A percentile compares a stretch with the other conserved stretches of the same genome.
Evolutionary conservation across 2,113 vertebrate species (phyloP).

Genomic region (Ailurus styani): DNA sequence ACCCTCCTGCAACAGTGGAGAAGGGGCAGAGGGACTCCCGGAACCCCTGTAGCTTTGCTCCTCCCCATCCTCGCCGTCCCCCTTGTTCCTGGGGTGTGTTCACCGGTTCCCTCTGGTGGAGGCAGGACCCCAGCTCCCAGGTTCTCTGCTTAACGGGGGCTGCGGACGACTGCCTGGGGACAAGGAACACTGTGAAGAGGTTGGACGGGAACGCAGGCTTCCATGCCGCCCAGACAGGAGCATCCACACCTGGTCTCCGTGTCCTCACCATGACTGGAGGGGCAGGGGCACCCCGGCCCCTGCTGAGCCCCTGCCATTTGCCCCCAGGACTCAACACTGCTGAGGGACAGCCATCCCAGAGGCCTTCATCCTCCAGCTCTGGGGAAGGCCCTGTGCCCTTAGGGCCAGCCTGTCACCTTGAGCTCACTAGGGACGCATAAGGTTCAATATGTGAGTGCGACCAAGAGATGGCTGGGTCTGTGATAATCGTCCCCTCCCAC

Average conservation of each 20-base stretch:
- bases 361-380: neutral
- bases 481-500: neutral
- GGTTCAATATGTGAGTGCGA: conserved; percentile 9
- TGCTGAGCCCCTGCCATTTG: neutral
- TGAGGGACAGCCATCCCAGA: neutral
- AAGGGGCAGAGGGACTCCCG: neutral
- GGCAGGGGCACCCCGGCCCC: rapidly evolving
- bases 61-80: neutral
- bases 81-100: neutral
- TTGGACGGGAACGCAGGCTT: neutral
- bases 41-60: neutral
- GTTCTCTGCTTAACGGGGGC: neutral
- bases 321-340: neutral
- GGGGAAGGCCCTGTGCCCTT: neutral
- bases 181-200: neutral
- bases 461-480: neutral
- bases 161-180: neutral
- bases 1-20: too few species aligned
- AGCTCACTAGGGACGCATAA: conserved; percentile 10
- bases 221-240: neutral
- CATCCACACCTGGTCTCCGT: neutral
- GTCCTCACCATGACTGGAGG: neutral
- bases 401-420: neutral
- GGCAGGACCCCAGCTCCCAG: neutral
- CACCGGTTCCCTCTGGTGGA: neutral